phyloP scores from a whole-genome alignment of 1,140 invertebrate genomes.

The Aethina tumida region DNA sequence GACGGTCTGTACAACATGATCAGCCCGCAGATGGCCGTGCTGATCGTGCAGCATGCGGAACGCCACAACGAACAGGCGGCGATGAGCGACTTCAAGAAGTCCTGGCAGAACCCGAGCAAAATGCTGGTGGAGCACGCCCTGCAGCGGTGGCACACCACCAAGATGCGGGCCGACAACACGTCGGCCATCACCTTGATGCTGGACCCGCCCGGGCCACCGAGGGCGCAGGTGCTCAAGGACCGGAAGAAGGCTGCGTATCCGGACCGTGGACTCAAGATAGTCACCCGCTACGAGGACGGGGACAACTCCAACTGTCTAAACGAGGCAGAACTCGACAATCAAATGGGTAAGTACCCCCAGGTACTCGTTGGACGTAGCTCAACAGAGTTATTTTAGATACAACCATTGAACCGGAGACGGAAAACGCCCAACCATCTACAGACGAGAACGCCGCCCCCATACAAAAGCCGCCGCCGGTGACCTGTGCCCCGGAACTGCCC shows the following conservation, averaged over 20 bases:
- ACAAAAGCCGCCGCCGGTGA: slow-evolving; percentile 3
- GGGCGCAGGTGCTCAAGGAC: slow-evolving; percentile 48
- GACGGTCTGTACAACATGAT: slow-evolving; percentile 97
- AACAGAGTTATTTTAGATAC: no score
- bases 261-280: slow-evolving; percentile 27
- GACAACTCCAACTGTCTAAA: neutral
- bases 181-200: slow-evolving; percentile 88
- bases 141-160: slow-evolving; percentile 61
- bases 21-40: slow-evolving; percentile 70
- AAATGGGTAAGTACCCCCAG: slow-evolving; percentile 1
- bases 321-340: slow-evolving; percentile 4
- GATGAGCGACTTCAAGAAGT: slow-evolving; percentile 31
- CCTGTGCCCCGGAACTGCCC: slow-evolving; percentile 3
- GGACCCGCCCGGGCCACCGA: slow-evolving; percentile 79
- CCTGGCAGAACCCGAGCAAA: slow-evolving; percentile 85
- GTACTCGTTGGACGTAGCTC: no score
- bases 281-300: slow-evolving; percentile 22
- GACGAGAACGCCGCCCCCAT: slow-evolving; percentile 6
- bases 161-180: slow-evolving; percentile 89
- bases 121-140: slow-evolving; percentile 80
- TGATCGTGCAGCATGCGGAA: slow-evolving; percentile 70
- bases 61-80: slow-evolving; percentile 64
- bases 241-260: slow-evolving; percentile 29
- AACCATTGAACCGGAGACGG: slow-evolving; percentile 5
- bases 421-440: slow-evolving; percentile 1